A percentile compares a stretch with the other conserved stretches of the same genome.
Evolutionary conservation across 2,797 vertebrate genomes (phyloP).

Genomic region (Vespertilio murinus): DNA sequence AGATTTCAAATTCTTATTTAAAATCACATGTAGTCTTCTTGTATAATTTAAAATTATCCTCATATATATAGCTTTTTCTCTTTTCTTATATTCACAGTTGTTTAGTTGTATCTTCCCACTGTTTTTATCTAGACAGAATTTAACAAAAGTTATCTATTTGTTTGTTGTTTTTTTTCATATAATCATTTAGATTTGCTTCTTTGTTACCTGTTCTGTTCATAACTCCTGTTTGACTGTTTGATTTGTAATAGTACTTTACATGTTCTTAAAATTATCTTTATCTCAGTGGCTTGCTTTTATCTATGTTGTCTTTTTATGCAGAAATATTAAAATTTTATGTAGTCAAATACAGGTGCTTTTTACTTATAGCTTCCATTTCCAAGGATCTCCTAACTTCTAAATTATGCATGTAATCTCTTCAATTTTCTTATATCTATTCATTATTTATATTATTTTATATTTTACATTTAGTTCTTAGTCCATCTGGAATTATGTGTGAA

Average conservation of each 20-base stretch:
- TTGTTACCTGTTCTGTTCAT: background rate
- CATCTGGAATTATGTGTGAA: background rate
- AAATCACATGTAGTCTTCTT: background rate
- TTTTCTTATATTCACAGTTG: background rate
- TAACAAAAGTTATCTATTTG: background rate
- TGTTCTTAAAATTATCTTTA: background rate
- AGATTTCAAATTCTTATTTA: constrained; percentile 7
- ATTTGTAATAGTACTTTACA: background rate
- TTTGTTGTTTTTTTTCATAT: background rate
- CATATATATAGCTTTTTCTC: background rate
- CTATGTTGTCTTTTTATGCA: background rate
- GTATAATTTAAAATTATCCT: background rate
- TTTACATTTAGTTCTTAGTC: background rate
- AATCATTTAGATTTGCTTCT: background rate
- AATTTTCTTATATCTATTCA: background rate
- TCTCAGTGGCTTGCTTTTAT: background rate
- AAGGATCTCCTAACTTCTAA: background rate
- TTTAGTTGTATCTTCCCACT: background rate
- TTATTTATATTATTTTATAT: background rate
- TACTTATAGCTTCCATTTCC: background rate
- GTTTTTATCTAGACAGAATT: background rate
- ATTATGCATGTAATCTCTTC: background rate
- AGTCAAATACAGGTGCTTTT: background rate
- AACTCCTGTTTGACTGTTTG: background rate
- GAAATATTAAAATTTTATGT: background rate